A percentile compares a stretch with the other conserved stretches of the same genome.
phyloP scores from a whole-genome alignment of 2,113 vertebrate genomes.

The Antidorcas marsupialis region DNA sequence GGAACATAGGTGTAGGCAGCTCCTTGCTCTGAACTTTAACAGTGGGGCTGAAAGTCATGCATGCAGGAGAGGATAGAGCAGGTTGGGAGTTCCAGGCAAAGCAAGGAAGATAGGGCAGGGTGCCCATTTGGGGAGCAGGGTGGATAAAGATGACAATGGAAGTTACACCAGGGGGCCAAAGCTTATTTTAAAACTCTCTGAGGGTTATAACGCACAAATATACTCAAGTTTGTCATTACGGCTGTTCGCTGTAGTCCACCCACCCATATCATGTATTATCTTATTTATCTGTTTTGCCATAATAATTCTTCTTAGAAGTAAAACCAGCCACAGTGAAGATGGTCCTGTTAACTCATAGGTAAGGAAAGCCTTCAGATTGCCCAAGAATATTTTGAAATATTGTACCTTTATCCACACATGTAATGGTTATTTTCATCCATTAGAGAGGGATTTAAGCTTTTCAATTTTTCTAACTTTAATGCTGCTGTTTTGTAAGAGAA shows the following conservation, averaged over 20 bases:
- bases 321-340: background rate
- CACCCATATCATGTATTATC: background rate
- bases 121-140: no score
- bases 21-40: background rate
- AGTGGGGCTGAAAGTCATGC: background rate
- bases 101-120: background rate
- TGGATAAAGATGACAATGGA: background rate
- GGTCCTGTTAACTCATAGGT: background rate
- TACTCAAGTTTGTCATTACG: background rate
- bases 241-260: background rate
- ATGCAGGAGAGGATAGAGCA: background rate
- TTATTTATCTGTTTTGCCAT: background rate
- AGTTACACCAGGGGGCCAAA: background rate
- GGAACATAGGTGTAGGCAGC: background rate
- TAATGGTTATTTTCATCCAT: constrained; percentile 36
- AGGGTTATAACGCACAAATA: background rate
- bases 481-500: constrained; percentile 47
- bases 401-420: background rate
- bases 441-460: constrained; percentile 50
- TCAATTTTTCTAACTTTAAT: constrained; percentile 23
- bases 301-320: background rate
- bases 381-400: background rate
- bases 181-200: background rate
- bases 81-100: background rate
- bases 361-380: background rate